phyloP scores from a whole-genome alignment of 2,797 vertebrate genomes.

The Margarornis squamiger region DNA sequence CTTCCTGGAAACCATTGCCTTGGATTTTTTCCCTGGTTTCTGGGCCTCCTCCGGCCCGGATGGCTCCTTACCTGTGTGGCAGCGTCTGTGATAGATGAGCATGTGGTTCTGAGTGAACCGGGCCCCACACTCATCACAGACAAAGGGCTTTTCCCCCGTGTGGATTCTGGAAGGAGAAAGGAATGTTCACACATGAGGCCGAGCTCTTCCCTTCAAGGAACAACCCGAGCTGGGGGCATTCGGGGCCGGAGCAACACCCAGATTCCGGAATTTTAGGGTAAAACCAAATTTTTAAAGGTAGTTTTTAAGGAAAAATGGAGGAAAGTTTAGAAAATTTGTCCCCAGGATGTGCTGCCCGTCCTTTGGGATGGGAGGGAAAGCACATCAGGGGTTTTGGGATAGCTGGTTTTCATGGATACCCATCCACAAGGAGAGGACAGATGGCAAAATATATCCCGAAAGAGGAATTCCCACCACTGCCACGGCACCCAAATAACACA shows the following conservation, averaged over 20 bases:
- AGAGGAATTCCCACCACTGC: background rate
- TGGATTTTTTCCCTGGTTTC: background rate
- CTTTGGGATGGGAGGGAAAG: background rate
- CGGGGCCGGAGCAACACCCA: background rate
- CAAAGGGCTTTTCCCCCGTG: constrained; percentile 96
- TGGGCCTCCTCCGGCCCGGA: background rate
- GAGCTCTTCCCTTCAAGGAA: background rate
- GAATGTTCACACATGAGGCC: background rate
- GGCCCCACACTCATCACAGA: constrained; percentile 91
- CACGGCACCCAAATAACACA: background rate
- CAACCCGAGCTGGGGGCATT: background rate
- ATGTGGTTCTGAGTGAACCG: constrained; percentile 98
- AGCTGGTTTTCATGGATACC: background rate
- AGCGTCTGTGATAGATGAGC: constrained; percentile 94
- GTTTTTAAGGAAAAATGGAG: rapidly evolving
- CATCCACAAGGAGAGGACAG: background rate
- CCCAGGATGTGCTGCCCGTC: background rate
- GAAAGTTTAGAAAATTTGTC: background rate
- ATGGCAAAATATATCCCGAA: background rate
- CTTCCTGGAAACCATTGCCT: rapidly evolving
- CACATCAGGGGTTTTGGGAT: background rate
- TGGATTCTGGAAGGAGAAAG: constrained; percentile 85
- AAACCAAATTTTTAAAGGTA: rapidly evolving
- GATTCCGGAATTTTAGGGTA: rapidly evolving
- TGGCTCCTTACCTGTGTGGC: constrained; percentile 88